Percentiles rank a stretch among this genome's conserved stretches.
These are phyloP conservation scores for Sphaeridia pumilis DNA, from an alignment of 2,888 invertebrate species.

Conservation along the genomic window DNA sequence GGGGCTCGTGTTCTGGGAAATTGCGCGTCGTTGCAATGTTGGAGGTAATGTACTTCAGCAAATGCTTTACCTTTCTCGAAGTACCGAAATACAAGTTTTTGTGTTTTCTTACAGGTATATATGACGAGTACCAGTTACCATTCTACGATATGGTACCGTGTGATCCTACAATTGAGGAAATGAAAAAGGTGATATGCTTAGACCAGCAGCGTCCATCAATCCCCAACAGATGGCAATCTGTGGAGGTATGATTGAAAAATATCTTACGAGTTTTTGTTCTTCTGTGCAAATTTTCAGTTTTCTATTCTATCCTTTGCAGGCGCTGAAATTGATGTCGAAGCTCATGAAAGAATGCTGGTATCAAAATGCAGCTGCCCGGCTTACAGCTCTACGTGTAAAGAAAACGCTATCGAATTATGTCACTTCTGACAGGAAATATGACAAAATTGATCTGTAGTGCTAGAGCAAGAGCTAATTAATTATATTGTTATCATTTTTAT, in stretches of 20 bases:
- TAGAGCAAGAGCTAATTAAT: too few species aligned
- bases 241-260: constrained; percentile 49
- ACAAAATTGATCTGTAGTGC: constrained; percentile 28
- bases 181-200: constrained; percentile 78
- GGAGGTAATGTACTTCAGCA: too few species aligned
- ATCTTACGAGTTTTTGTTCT: too few species aligned
- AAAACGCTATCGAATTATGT: constrained; percentile 81
- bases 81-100: too few species aligned
- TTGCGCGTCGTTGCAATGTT: constrained; percentile 72
- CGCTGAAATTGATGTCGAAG: constrained; percentile 72
- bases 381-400: constrained; percentile 90
- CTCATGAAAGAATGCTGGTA: constrained; percentile 99
- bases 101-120: constrained; percentile 47
- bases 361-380: constrained; percentile 83
- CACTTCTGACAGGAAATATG: constrained; percentile 41
- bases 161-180: constrained; percentile 91
- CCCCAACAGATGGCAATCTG: constrained; percentile 82
- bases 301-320: too few species aligned
- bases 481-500: too few species aligned
- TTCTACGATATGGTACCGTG: constrained; percentile 89
- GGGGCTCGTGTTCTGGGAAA: constrained; percentile 94
- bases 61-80: too few species aligned
- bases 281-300: too few species aligned
- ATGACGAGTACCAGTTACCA: constrained; percentile 87
- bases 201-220: constrained; percentile 79